These are phyloP conservation scores for Andrena dorsata DNA, from an alignment of 2,888 invertebrate species.

Conservation along the genomic window DNA sequence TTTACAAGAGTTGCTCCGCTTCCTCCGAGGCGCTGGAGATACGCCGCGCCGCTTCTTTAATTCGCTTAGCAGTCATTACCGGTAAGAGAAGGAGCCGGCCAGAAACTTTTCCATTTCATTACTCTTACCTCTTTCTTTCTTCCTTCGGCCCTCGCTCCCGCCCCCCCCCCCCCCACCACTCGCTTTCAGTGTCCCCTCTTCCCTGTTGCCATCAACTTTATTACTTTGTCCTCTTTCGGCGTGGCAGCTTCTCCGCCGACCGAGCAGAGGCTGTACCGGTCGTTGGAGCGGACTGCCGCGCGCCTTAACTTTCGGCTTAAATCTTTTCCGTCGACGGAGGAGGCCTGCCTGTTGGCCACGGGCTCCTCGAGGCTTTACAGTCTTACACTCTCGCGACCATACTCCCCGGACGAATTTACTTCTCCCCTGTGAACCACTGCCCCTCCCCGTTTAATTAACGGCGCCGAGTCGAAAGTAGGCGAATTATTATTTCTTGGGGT, in stretches of 20 bases:
- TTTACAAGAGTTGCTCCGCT: slow-evolving; percentile 71
- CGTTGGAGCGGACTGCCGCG: slow-evolving; percentile 38
- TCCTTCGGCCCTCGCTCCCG: neutral
- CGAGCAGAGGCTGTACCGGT: slow-evolving; percentile 38
- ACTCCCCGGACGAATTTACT: slow-evolving; percentile 31
- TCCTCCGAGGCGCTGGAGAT: slow-evolving; percentile 63
- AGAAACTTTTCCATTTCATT: slow-evolving; percentile 84
- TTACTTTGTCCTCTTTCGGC: slow-evolving; percentile 79
- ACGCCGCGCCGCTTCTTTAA: slow-evolving; percentile 81
- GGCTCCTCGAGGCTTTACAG: slow-evolving; percentile 12
- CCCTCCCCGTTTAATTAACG: slow-evolving; percentile 39
- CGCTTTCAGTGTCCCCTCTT: slow-evolving; percentile 26
- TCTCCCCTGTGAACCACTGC: neutral
- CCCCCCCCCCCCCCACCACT: too few relatives aligned
- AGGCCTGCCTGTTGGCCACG: slow-evolving; percentile 3
- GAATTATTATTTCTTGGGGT: neutral
- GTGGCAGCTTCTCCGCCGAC: slow-evolving; percentile 51
- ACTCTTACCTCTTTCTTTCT: slow-evolving; percentile 71
- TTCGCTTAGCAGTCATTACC: slow-evolving; percentile 82
- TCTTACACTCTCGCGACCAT: slow-evolving; percentile 10
- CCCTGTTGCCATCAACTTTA: slow-evolving; percentile 78
- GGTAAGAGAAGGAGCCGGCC: slow-evolving; percentile 70
- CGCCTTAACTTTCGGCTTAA: slow-evolving; percentile 69
- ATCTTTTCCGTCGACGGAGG: slow-evolving; percentile 59
- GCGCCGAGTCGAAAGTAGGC: slow-evolving; percentile 17